Evolutionary conservation across 2,113 vertebrate genomes (phyloP).

Genomic region (Odocoileus virginianus): DNA sequence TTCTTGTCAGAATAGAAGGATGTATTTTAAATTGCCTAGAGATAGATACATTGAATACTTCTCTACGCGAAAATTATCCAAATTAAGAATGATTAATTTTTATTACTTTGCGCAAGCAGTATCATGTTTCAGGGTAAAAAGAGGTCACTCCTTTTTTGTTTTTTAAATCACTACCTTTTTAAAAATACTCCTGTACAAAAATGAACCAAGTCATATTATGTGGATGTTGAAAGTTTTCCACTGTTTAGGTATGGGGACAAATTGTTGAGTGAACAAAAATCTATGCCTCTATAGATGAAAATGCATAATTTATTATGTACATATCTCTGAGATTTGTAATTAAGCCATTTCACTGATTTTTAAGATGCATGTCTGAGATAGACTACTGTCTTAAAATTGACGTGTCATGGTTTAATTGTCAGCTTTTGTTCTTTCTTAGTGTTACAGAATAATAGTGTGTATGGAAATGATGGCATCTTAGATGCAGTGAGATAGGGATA

Average conservation of each 20-base stretch:
- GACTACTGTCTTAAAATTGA: slow-evolving; percentile 11
- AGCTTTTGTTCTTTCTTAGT: not conserved
- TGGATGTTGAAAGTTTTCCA: not conserved
- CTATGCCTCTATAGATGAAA: not conserved
- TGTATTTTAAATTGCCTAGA: not conserved
- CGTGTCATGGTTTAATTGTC: not conserved
- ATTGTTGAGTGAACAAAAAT: not conserved
- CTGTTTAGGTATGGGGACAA: not conserved
- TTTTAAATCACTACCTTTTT: not conserved
- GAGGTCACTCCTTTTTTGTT: not conserved
- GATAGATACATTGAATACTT: not conserved
- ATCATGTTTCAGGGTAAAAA: slow-evolving; percentile 25
- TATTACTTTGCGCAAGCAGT: slow-evolving; percentile 25
- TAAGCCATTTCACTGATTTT: slow-evolving; percentile 10
- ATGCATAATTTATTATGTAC: not conserved
- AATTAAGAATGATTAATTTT: slow-evolving; percentile 44
- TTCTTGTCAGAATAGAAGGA: slow-evolving; percentile 4
- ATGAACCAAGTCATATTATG: not conserved
- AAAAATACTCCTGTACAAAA: not conserved
- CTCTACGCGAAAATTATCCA: not conserved
- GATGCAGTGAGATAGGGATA: not conserved
- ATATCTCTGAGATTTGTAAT: not conserved
- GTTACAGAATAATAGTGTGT: not conserved
- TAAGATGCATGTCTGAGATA: not conserved
- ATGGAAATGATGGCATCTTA: not conserved